Conservation (phyloP, 92 coral and sea anemone genomes). For the Zoanthus sansibaricus region DNA sequence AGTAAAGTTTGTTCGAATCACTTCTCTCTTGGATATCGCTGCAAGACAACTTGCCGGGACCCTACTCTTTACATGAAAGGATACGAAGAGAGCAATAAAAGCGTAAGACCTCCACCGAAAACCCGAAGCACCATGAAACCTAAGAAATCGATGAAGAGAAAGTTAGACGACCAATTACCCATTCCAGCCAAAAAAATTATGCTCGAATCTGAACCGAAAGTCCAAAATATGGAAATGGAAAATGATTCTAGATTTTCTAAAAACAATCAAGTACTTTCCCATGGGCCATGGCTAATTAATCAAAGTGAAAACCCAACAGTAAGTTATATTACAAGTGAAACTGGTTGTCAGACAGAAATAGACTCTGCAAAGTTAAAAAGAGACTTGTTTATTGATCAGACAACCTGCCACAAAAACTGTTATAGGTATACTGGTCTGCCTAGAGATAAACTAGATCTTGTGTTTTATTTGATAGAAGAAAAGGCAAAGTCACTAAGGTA, state of each 20-base stretch:
- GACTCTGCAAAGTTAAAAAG: not conserved
- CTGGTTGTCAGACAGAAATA: not conserved
- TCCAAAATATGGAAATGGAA: not conserved
- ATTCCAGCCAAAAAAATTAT: conserved; percentile 19
- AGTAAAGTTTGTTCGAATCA: too few relatives aligned
- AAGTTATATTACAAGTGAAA: not conserved
- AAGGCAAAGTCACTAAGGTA: too few relatives aligned
- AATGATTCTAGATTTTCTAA: not conserved
- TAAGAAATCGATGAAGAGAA: not conserved
- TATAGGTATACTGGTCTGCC: too few relatives aligned
- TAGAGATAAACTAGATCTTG: too few relatives aligned
- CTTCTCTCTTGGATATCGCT: too few relatives aligned
- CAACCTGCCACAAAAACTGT: not conserved
- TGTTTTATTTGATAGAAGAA: too few relatives aligned
- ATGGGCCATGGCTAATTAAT: not conserved
- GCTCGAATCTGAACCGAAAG: not conserved
- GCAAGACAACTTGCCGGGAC: too few relatives aligned
- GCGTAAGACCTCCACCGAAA: conserved; percentile 47
- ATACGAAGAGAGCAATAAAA: conserved; percentile 57
- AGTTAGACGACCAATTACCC: not conserved
- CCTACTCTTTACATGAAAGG: conserved; percentile 59
- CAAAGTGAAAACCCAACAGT: not conserved
- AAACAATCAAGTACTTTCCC: not conserved
- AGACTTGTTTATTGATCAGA: not conserved
- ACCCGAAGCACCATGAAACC: not conserved